Base-by-base conservation (phyloP, 2,113 vertebrate genomes). In the Kobus ellipsiprymnus region DNA sequence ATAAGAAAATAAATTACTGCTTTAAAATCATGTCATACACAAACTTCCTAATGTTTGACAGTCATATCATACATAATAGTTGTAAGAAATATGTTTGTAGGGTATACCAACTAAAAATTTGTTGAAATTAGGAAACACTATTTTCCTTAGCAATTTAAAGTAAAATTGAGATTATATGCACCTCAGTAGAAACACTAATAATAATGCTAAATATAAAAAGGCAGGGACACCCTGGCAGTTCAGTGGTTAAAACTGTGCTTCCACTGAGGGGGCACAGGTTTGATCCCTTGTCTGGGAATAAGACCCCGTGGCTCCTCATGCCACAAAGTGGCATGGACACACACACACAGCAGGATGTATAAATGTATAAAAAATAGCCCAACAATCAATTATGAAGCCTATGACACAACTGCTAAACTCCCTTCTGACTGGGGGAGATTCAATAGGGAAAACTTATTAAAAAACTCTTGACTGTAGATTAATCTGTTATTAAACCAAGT, bases 91-190 rank as follows among this genome's bases (percentile, higher is more conserved):
- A 81, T 12, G 52, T 52, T 52, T 87, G 19, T 17, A 87, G 71
- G n/a, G 21, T 30, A n/a, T 48, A 67, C 57, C 50, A 96, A 96
- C 84, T 96, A 91, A 81, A 94, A 96, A 59, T 40, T 40, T 50
- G 50, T 8, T 91, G 29, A 57, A n/a, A 59, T 80, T 82, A 83
- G 50, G 52, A 60, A 59, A 87, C 52, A 96, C 2, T 55, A 0
- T 81, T 90, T 57, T 96, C 54, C 7, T 90, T 80, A 92, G 59
- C n/a, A 85, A 86, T 33, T 82, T 81, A 59, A 91, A 91, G 33
- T 50, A 82, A 27, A 80, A 59, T 44, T 78, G 84, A 97, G 78
- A 81, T 90, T n/a, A 44, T 23, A 80, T 6, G 15, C 8, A 80
- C n/a, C 3, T 60, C 59, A 25, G 11, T 30, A 57, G 27, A 90